A percentile compares a stretch with the other conserved stretches of the same genome.
phyloP scores from a whole-genome alignment of 2,113 vertebrate species.

The Galemys pyrenaicus region DNA sequence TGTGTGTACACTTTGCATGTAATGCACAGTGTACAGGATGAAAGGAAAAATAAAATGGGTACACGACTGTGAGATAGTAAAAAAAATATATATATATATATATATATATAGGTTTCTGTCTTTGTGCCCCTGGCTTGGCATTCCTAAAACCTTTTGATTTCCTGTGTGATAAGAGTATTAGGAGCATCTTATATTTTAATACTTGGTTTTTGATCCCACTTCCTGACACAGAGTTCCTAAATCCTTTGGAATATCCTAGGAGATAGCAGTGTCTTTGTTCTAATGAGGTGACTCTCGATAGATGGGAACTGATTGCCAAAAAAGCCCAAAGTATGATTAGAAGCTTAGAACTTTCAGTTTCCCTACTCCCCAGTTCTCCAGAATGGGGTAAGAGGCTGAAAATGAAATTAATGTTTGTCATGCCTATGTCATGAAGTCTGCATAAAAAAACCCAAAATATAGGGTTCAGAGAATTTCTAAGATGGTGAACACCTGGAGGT shows the following conservation, averaged over 20 bases:
- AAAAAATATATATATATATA: too few species aligned
- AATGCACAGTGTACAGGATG: not conserved
- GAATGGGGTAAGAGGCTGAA: not conserved
- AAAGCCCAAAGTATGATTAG: not conserved
- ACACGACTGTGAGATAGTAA: not conserved
- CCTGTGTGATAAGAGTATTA: not conserved
- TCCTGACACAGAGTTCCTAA: not conserved
- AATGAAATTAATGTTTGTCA: not conserved
- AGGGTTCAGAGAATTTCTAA: not conserved
- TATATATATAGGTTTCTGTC: not conserved
- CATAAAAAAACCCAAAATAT: not conserved
- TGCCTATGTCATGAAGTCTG: not conserved
- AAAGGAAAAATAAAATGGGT: not conserved
- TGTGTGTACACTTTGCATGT: not conserved
- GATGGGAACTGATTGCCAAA: not conserved
- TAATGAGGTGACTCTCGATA: not conserved
- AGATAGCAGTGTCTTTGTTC: not conserved
- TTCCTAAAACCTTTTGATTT: not conserved
- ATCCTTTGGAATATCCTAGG: not conserved
- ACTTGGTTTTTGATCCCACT: not conserved
- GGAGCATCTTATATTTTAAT: not conserved
- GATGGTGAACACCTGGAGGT: not conserved
- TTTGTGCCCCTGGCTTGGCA: not conserved
- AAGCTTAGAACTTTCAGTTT: not conserved
- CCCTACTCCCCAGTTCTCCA: not conserved